phyloP scores from a whole-genome alignment of 2,113 vertebrate species.

The Gnathonemus echidnorhynchus region DNA sequence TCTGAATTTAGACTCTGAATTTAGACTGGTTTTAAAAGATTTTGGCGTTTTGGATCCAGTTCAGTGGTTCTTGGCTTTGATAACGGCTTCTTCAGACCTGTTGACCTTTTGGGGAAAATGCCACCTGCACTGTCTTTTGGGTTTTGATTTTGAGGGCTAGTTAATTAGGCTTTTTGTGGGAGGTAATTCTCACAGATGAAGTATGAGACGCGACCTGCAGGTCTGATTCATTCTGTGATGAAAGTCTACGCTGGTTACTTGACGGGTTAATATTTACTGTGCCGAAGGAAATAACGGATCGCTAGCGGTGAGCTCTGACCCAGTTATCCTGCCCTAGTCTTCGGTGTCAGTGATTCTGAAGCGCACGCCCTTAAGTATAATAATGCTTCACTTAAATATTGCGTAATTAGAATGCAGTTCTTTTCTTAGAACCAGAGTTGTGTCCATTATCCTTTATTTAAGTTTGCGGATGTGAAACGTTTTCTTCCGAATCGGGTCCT shows the following conservation, averaged over 20 bases:
- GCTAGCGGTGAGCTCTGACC: not conserved
- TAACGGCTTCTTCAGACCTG: not conserved
- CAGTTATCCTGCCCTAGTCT: not conserved
- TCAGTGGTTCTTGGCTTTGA: not conserved
- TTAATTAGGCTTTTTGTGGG: not conserved
- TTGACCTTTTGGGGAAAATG: not conserved
- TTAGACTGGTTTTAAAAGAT: not conserved
- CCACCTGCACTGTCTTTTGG: not conserved
- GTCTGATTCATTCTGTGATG: not conserved
- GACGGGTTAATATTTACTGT: conserved; percentile 53
- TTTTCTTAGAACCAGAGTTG: not conserved
- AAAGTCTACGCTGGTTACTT: not conserved
- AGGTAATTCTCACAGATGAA: not conserved
- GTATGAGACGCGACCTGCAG: not conserved
- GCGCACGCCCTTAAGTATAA: not conserved
- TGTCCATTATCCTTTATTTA: not conserved
- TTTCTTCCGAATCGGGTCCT: not conserved
- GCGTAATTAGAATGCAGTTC: conserved; percentile 32
- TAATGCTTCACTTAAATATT: conserved; percentile 31
- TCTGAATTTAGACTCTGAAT: too few relatives aligned
- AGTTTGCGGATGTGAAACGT: not conserved
- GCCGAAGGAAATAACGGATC: conserved; percentile 58
- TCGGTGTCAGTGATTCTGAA: not conserved
- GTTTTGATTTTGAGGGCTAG: not conserved
- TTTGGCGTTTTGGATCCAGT: not conserved